Evolutionary conservation across 2,888 invertebrate genomes (phyloP).

Genomic region (Ceratothoa steindachneri): DNA sequence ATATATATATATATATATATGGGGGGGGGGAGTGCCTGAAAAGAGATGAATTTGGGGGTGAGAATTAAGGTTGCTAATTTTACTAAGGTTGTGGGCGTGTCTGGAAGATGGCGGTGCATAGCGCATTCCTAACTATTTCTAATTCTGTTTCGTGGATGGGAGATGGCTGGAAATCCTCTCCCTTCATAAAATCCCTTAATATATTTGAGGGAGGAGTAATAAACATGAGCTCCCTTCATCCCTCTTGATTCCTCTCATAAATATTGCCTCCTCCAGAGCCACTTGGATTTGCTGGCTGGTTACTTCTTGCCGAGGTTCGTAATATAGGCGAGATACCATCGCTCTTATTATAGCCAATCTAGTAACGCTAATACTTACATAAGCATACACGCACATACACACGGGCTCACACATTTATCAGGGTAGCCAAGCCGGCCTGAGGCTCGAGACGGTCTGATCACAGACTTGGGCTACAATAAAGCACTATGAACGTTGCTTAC

Average conservation of each 20-base stretch:
- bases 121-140: too few species aligned
- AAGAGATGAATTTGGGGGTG: too few species aligned
- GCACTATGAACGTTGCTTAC: neutral
- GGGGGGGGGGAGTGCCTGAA: too few species aligned
- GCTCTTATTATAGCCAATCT: neutral
- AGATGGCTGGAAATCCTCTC: neutral
- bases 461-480: neutral
- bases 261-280: neutral
- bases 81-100: too few species aligned
- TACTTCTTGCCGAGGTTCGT: too few species aligned
- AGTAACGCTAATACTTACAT: too few species aligned
- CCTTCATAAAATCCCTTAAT: neutral
- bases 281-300: too few species aligned
- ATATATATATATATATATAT: too few species aligned
- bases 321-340: neutral
- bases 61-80: too few species aligned
- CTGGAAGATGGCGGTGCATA: too few species aligned
- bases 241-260: neutral
- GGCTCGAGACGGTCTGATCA: neutral
- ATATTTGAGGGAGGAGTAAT: neutral
- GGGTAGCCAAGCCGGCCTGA: neutral
- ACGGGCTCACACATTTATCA: neutral
- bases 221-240: neutral
- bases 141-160: neutral
- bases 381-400: too few species aligned